Conservation (phyloP, 2,113 vertebrate genomes). For the Bos javanicus region DNA sequence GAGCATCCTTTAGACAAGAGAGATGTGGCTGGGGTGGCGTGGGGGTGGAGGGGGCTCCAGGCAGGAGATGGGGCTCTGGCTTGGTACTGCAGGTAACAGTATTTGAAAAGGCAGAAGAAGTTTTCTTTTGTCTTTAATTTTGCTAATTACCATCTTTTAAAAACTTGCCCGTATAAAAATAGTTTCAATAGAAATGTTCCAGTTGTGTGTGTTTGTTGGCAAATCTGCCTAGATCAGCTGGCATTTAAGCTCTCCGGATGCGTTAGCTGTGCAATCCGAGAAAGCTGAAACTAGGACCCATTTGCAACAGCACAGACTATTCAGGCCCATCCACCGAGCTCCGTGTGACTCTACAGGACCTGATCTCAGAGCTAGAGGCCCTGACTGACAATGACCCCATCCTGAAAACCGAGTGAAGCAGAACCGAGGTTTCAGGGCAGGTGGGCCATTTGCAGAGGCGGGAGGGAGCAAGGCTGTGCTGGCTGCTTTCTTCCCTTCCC, state of each 20-base stretch:
- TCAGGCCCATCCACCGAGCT: neutral
- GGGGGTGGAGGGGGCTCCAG: neutral
- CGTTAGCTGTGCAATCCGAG: neutral
- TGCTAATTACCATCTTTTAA: neutral
- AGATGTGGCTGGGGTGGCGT: neutral
- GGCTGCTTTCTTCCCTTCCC: neutral
- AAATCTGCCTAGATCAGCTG: neutral
- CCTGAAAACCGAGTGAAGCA: neutral
- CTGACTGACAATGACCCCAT: neutral
- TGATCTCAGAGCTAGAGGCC: neutral
- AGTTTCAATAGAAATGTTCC: neutral
- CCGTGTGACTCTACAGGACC: neutral
- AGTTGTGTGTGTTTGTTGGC: neutral
- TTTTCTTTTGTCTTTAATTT: neutral
- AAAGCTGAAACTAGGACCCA: neutral
- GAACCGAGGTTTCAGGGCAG: neutral
- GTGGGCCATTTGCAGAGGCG: neutral
- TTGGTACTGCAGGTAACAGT: neutral
- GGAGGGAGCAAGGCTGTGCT: rapidly evolving
- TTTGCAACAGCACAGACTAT: neutral
- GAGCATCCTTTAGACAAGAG: neutral
- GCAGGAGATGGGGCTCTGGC: neutral
- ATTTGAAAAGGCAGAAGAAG: neutral
- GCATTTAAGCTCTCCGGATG: neutral
- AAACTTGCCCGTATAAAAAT: neutral